These are phyloP conservation scores for Brachionus rotundiformis DNA, from an alignment of 1,140 invertebrate species.

Conservation along the genomic window DNA sequence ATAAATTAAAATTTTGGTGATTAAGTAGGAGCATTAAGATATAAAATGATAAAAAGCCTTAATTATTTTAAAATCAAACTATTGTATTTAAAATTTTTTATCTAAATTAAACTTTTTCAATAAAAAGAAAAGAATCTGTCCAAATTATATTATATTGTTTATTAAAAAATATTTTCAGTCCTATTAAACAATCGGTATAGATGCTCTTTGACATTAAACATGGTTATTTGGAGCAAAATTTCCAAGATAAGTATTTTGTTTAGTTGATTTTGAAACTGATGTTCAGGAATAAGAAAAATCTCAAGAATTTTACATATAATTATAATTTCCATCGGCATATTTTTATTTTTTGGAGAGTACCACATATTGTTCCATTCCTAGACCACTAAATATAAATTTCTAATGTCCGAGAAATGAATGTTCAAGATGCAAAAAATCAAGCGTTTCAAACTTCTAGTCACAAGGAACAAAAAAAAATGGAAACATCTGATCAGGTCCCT, in stretches of 20 bases:
- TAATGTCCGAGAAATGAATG: not conserved
- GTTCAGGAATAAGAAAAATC: not conserved
- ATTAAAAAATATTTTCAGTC: too few species aligned
- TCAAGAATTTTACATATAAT: not conserved
- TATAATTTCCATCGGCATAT: slow-evolving; percentile 3
- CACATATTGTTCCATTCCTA: not conserved
- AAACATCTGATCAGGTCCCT: not conserved
- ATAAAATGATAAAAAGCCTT: too few species aligned
- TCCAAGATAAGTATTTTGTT: not conserved
- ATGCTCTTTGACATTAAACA: too few species aligned
- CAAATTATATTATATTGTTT: too few species aligned
- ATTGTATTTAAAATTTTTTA: too few species aligned
- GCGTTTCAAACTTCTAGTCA: not conserved
- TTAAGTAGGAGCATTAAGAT: too few species aligned
- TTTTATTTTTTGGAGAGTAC: not conserved
- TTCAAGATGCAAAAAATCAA: not conserved
- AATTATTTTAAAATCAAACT: too few species aligned
- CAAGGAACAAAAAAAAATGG: not conserved
- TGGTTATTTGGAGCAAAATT: not conserved
- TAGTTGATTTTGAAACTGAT: not conserved
- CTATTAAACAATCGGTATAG: too few species aligned
- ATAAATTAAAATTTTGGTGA: too few species aligned
- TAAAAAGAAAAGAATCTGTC: too few species aligned
- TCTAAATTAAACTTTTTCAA: too few species aligned
- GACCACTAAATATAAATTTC: not conserved